These are phyloP conservation scores for Agrotis clavis DNA, from an alignment of 2,888 invertebrate species.

Conservation along the genomic window DNA sequence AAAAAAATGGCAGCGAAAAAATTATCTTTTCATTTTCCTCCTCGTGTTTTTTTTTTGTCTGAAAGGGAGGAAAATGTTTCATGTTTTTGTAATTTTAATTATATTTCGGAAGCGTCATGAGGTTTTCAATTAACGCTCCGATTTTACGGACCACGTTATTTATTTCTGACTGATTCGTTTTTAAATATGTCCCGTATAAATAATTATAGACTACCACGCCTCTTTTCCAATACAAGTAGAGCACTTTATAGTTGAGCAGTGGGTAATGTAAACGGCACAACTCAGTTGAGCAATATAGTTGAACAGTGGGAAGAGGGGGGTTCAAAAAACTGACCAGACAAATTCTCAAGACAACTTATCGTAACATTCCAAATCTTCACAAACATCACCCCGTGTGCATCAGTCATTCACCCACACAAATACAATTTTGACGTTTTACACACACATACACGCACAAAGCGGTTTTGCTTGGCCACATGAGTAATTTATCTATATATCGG, in stretches of 20 bases:
- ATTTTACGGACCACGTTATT: slow-evolving; percentile 14
- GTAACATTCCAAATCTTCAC: slow-evolving; percentile 20
- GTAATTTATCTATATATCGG: slow-evolving; percentile 54
- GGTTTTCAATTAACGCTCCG: slow-evolving; percentile 35
- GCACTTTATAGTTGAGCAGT: too few relatives aligned
- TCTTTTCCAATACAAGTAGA: too few relatives aligned
- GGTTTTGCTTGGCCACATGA: slow-evolving; percentile 43
- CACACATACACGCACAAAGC: slow-evolving; percentile 26
- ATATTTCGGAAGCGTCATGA: slow-evolving; percentile 8
- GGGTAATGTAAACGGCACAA: too few relatives aligned
- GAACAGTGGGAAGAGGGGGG: too few relatives aligned
- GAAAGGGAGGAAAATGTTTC: slow-evolving; percentile 22
- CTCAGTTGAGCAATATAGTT: too few relatives aligned
- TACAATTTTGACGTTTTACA: slow-evolving; percentile 17
- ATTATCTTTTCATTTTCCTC: slow-evolving; percentile 40
- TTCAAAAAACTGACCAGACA: not conserved
- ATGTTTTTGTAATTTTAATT: slow-evolving; percentile 53
- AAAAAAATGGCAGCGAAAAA: slow-evolving; percentile 38
- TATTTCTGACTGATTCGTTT: slow-evolving; percentile 21
- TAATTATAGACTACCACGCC: not conserved
- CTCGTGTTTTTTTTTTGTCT: slow-evolving; percentile 22
- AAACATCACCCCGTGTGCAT: slow-evolving; percentile 39
- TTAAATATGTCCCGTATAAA: not conserved
- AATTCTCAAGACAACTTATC: slow-evolving; percentile 30
- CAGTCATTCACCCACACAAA: slow-evolving; percentile 31